Evolutionary conservation across 2,888 invertebrate genomes (phyloP).

Genomic region (Drosophila nigricruria): DNA sequence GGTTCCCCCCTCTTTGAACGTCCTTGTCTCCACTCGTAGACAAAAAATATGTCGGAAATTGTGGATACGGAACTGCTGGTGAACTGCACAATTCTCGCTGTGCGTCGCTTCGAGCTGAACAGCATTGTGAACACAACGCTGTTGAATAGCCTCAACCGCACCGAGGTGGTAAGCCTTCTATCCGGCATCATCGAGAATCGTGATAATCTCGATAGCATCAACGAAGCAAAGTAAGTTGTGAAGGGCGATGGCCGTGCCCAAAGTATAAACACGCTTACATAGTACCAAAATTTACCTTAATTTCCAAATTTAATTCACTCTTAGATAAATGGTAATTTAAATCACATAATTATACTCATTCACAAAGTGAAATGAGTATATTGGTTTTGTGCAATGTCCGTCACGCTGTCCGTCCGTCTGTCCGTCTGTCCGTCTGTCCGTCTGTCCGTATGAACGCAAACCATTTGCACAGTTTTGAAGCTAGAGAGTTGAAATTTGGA

Average conservation of each 20-base stretch:
- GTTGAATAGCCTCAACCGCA: slow-evolving; percentile 80
- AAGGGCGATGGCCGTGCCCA: background rate
- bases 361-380: no score
- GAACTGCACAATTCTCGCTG: slow-evolving; percentile 84
- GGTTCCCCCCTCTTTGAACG: background rate
- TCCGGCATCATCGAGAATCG: slow-evolving; percentile 83
- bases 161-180: slow-evolving; percentile 83
- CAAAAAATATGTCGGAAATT: slow-evolving; percentile 80
- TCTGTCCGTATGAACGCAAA: no score
- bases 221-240: slow-evolving; percentile 83
- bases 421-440: no score
- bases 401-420: no score
- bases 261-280: no score
- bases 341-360: background rate
- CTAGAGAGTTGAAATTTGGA: no score
- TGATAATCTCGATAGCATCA: slow-evolving; percentile 79
- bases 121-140: slow-evolving; percentile 80
- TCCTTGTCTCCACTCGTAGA: background rate
- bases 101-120: slow-evolving; percentile 82
- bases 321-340: background rate
- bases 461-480: no score
- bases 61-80: slow-evolving; percentile 83
- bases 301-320: background rate
- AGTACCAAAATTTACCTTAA: background rate
- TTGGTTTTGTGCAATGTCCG: no score